Conservation (phyloP, 1,140 invertebrate genomes). For the Drosophila truncata region DNA sequence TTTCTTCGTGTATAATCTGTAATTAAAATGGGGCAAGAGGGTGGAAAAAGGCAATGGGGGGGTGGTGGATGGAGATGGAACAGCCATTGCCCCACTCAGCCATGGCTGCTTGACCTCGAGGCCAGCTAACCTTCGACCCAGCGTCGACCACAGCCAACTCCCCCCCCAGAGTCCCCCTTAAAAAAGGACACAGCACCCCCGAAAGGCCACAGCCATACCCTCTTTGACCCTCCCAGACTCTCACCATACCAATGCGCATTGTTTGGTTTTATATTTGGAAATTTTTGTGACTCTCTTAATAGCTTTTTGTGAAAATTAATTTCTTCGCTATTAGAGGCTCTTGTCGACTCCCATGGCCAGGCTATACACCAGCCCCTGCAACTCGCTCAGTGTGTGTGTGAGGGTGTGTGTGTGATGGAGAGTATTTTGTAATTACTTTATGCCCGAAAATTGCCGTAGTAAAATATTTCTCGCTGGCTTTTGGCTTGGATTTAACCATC, state of each 20-base stretch:
- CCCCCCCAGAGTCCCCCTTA: not conserved
- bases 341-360: constrained; percentile 25
- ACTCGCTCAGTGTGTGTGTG: constrained; percentile 21
- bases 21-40: constrained; percentile 55
- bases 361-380: not conserved
- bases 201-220: not conserved
- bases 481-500: constrained; percentile 51
- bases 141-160: constrained; percentile 2
- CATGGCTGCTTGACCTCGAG: constrained; percentile 51
- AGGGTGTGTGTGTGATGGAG: constrained; percentile 47
- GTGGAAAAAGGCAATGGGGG: not conserved
- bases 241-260: constrained; percentile 56
- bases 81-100: constrained; percentile 23
- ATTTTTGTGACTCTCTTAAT: constrained; percentile 83
- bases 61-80: not conserved
- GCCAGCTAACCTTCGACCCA: constrained; percentile 36
- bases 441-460: constrained; percentile 78
- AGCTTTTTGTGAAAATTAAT: constrained; percentile 82
- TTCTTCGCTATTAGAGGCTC: constrained; percentile 77
- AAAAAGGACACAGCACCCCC: not conserved
- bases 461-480: constrained; percentile 71
- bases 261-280: constrained; percentile 81
- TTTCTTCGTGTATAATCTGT: constrained; percentile 41
- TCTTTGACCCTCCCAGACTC: too few relatives aligned
- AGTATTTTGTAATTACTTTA: constrained; percentile 83